phyloP scores from a whole-genome alignment of 2,888 invertebrate species.

The Gastrophysa polygoni region DNA sequence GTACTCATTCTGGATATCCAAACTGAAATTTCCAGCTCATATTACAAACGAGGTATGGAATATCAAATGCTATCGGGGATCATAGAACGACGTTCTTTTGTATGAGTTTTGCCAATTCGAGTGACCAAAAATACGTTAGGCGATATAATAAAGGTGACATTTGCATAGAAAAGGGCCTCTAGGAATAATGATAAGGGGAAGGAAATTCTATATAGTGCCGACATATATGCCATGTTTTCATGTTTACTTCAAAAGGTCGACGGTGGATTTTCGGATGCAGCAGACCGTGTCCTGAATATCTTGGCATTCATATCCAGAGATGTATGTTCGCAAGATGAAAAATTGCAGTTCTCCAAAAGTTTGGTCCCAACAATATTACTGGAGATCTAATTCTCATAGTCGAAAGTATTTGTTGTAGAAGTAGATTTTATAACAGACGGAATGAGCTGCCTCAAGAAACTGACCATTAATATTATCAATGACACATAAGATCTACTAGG shows the following conservation, averaged over 20 bases:
- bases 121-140: slow-evolving; percentile 13
- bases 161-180: slow-evolving; percentile 5
- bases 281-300: background rate
- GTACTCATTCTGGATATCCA: too few relatives aligned
- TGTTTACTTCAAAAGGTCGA: slow-evolving; percentile 6
- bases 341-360: too few relatives aligned
- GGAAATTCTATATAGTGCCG: slow-evolving; percentile 8
- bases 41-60: too few relatives aligned
- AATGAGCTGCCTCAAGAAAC: too few relatives aligned
- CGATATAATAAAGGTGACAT: slow-evolving; percentile 12
- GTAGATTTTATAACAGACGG: too few relatives aligned
- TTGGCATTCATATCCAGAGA: background rate
- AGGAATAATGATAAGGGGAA: slow-evolving; percentile 11
- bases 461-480: too few relatives aligned
- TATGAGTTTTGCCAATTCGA: background rate
- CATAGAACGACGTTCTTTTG: background rate
- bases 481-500: too few relatives aligned
- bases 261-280: background rate
- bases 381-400: too few relatives aligned
- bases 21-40: too few relatives aligned
- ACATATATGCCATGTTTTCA: slow-evolving; percentile 9
- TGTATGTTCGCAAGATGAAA: background rate
- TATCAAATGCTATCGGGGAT: too few relatives aligned
- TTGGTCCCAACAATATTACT: too few relatives aligned
- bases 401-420: too few relatives aligned